Conservation (phyloP, 92 coral and sea anemone genomes). For the Paramuricea clavata region DNA sequence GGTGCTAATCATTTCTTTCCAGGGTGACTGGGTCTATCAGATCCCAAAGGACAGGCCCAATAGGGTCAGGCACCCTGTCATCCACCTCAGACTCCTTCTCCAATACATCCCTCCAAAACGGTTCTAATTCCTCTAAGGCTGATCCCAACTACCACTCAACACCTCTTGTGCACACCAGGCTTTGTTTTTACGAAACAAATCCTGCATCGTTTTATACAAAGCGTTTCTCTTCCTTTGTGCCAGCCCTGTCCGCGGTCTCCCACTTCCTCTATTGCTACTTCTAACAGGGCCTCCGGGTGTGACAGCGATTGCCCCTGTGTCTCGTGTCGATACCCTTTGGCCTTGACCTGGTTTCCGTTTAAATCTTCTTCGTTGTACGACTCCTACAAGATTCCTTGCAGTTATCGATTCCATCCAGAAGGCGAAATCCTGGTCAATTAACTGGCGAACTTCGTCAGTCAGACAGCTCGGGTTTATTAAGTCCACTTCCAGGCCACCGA, state of each 20-base stretch:
- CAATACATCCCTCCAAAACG: background rate
- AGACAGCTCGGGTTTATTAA: background rate
- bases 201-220: background rate
- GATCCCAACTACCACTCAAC: constrained; percentile 6
- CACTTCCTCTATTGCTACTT: too few relatives aligned
- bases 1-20: background rate
- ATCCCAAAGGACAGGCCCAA: background rate
- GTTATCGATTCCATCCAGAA: background rate
- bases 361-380: background rate
- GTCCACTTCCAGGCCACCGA: background rate
- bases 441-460: background rate
- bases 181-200: background rate
- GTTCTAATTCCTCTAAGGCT: background rate
- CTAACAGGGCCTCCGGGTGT: background rate
- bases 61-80: background rate
- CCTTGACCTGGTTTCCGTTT: background rate
- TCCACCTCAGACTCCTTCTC: background rate
- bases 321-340: background rate
- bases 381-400: background rate
- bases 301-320: background rate
- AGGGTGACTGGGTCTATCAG: background rate
- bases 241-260: too few relatives aligned
- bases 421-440: background rate
- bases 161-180: constrained; percentile 5
- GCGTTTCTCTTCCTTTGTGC: background rate